Conservation (phyloP, 2,888 invertebrate species). For the Sphecodes monilicornis region DNA sequence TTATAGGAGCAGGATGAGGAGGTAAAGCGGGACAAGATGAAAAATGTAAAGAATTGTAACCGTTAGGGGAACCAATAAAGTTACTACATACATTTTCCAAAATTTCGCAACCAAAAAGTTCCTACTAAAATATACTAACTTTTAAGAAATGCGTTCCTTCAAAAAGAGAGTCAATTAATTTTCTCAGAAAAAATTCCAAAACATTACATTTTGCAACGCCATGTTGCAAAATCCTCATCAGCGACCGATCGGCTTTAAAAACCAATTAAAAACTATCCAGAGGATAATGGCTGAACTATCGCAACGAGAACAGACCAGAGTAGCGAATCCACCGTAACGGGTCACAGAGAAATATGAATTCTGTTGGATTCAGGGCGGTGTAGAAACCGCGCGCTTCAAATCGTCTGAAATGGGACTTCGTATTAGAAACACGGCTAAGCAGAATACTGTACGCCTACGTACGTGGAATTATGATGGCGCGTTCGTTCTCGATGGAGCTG, state of each 20-base stretch:
- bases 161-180: no score
- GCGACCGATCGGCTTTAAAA: neutral
- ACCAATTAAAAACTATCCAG: neutral
- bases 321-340: neutral
- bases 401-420: conserved; percentile 4
- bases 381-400: conserved; percentile 1
- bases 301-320: neutral
- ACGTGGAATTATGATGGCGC: conserved; percentile 21
- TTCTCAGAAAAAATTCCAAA: neutral
- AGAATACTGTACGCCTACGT: conserved; percentile 3
- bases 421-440: conserved; percentile 10
- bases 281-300: neutral
- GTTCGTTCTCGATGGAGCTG: conserved; percentile 11
- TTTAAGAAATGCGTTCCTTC: neutral
- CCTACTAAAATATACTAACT: neutral
- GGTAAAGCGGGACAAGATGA: no score
- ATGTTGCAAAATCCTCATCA: neutral
- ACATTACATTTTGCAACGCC: neutral
- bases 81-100: neutral
- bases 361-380: neutral
- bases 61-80: no score
- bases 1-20: no score
- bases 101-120: neutral
- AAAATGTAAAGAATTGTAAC: no score
- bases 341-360: neutral